Conservation (phyloP, 2,888 invertebrate genomes). For the Caenorhabditis sinica region DNA sequence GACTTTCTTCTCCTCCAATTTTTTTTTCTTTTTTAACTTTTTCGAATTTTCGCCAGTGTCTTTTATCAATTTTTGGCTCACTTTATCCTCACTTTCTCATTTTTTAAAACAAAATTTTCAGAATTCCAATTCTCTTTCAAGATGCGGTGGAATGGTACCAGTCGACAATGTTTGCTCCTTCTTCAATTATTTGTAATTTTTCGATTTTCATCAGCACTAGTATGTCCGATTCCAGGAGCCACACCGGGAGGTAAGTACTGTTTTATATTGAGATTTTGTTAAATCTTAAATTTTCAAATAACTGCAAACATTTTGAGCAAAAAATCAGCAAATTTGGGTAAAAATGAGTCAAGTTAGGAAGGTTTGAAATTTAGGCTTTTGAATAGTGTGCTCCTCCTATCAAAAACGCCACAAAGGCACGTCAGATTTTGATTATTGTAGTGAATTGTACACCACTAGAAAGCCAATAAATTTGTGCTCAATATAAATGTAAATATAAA, state of each 20-base stretch:
- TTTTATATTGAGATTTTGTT: background rate
- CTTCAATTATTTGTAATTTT: background rate
- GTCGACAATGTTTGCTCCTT: background rate
- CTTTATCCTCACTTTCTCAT: background rate
- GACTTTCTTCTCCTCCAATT: background rate
- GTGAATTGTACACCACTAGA: too few species aligned
- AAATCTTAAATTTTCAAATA: background rate
- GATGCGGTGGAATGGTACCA: constrained; percentile 6
- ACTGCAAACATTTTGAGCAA: background rate
- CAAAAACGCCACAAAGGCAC: too few species aligned
- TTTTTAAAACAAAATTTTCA: background rate
- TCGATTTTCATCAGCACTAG: background rate
- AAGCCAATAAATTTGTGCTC: too few species aligned
- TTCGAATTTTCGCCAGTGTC: background rate
- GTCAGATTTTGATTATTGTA: too few species aligned
- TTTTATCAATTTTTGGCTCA: background rate
- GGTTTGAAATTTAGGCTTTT: background rate
- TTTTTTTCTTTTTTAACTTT: background rate
- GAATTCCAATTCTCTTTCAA: background rate
- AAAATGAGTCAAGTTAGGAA: background rate
- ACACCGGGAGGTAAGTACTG: constrained; percentile 43
- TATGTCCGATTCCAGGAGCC: constrained; percentile 45
- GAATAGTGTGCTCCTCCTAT: too few species aligned
- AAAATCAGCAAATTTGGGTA: background rate
- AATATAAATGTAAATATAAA: too few species aligned